Evolutionary conservation across 2,888 invertebrate species (phyloP).

Genomic region (Elmis aenea): DNA sequence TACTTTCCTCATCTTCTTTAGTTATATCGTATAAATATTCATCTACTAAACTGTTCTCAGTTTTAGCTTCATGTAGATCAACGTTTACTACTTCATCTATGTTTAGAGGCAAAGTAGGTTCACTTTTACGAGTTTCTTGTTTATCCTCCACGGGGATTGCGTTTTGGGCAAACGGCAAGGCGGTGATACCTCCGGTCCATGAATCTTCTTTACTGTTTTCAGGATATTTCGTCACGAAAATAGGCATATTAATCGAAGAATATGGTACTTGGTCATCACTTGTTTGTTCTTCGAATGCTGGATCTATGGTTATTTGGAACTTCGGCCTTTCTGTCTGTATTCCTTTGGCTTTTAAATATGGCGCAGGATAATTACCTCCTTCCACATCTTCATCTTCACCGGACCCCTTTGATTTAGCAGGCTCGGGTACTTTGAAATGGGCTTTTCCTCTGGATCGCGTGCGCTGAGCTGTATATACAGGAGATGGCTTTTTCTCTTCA

Average conservation of each 20-base stretch:
- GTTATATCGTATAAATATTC: too few species aligned
- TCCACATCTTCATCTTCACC: slow-evolving; percentile 44
- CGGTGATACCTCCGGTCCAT: neutral
- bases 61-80: neutral
- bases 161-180: neutral
- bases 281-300: slow-evolving; percentile 28
- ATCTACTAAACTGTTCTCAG: slow-evolving; percentile 14
- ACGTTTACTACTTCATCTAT: too few species aligned
- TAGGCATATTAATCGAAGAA: slow-evolving; percentile 29
- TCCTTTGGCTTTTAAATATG: slow-evolving; percentile 32
- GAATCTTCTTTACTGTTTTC: neutral
- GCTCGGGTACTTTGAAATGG: slow-evolving; percentile 50
- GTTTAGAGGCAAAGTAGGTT: too few species aligned
- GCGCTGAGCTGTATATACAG: slow-evolving; percentile 25
- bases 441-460: slow-evolving; percentile 51
- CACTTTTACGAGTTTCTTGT: too few species aligned
- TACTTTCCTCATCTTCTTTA: slow-evolving; percentile 8
- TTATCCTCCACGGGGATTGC: neutral
- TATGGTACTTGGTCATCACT: slow-evolving; percentile 54
- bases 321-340: slow-evolving; percentile 39
- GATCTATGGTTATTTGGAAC: slow-evolving; percentile 44
- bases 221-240: neutral
- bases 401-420: slow-evolving; percentile 28
- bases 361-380: slow-evolving; percentile 48
- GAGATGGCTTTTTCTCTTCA: slow-evolving; percentile 27